A percentile compares a stretch with the other conserved stretches of the same genome.
Conservation (phyloP, 2,797 vertebrate genomes). For the Phataginus tetradactyla region DNA sequence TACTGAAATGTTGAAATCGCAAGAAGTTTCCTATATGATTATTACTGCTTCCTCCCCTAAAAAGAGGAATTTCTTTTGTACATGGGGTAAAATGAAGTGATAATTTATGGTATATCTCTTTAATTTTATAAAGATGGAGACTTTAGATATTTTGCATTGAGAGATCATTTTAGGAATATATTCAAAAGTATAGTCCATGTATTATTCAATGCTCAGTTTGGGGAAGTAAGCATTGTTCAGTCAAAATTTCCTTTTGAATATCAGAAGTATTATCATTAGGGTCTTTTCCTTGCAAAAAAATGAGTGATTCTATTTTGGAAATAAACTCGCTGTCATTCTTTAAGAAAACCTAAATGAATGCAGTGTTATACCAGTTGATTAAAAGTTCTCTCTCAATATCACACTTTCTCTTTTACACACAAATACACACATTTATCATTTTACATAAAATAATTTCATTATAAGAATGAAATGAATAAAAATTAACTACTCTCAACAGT, state of each 20-base stretch:
- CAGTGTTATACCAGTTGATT: neutral
- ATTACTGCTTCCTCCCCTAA: neutral
- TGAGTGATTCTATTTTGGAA: neutral
- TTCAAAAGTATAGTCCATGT: neutral
- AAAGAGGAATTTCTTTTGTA: neutral
- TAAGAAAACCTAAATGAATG: neutral
- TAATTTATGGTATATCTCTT: neutral
- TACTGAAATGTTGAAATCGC: neutral
- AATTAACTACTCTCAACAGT: neutral
- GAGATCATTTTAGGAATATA: neutral
- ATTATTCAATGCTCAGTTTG: neutral
- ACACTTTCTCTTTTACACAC: neutral
- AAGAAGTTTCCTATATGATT: neutral
- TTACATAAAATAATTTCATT: slow-evolving; percentile 26
- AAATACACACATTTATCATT: neutral
- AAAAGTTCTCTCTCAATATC: neutral
- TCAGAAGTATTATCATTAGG: neutral
- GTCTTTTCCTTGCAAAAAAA: neutral
- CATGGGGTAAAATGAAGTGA: neutral
- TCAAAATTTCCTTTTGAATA: neutral
- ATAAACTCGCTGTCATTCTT: neutral
- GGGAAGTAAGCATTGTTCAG: neutral
- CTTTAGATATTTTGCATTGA: neutral
- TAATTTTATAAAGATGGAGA: neutral
- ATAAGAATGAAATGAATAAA: neutral